Percentiles rank a stretch among this genome's conserved stretches.
These are phyloP conservation scores for Amaurobius ferox DNA, from an alignment of 2,888 invertebrate genomes.

Conservation along the genomic window DNA sequence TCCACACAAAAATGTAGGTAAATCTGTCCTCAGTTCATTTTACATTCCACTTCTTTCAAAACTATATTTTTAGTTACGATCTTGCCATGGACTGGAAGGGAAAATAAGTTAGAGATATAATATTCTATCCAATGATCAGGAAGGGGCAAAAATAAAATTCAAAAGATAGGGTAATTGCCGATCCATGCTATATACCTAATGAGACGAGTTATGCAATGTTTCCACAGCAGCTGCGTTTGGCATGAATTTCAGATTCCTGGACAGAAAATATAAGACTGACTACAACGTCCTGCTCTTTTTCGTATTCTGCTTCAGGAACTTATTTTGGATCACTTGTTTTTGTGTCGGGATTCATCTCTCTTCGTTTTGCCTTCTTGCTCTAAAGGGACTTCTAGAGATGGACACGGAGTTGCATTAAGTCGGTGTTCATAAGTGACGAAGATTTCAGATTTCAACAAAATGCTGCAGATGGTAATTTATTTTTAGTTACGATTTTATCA, in stretches of 20 bases:
- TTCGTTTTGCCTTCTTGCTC: neutral
- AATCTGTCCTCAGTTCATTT: too few relatives aligned
- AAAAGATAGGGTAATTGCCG: slow-evolving; percentile 53
- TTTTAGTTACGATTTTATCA: too few relatives aligned
- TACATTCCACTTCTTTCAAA: too few relatives aligned
- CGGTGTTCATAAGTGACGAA: too few relatives aligned
- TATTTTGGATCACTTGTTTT: slow-evolving; percentile 5
- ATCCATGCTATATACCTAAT: slow-evolving; percentile 65
- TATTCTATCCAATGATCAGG: too few relatives aligned
- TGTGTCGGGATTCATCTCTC: neutral
- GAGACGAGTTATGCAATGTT: slow-evolving; percentile 56
- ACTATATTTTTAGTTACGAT: too few relatives aligned
- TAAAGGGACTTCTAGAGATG: neutral
- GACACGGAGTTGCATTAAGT: neutral
- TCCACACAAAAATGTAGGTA: too few relatives aligned
- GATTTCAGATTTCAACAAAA: too few relatives aligned
- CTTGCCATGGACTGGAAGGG: too few relatives aligned
- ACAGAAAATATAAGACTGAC: slow-evolving; percentile 26
- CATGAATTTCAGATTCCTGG: slow-evolving; percentile 63
- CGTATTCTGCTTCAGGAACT: neutral
- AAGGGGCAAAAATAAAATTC: neutral
- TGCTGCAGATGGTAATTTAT: too few relatives aligned
- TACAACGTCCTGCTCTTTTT: slow-evolving; percentile 7
- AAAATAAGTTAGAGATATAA: too few relatives aligned
- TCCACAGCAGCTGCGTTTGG: slow-evolving; percentile 46